Evolutionary conservation across 1,140 invertebrate species (phyloP).

Genomic region (Ylistrum balloti): DNA sequence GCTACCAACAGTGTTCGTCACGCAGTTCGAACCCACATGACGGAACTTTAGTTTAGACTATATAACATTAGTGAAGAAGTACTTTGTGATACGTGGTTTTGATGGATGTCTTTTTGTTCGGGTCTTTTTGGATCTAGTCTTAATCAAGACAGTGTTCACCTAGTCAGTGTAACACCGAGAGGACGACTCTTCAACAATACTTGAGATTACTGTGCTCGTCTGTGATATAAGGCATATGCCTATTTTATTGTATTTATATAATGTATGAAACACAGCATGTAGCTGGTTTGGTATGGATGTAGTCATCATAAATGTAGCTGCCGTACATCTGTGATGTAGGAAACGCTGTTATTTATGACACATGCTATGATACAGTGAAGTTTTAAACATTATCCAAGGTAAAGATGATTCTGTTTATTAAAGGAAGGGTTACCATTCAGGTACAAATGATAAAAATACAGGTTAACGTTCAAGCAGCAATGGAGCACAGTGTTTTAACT

Average conservation of each 20-base stretch:
- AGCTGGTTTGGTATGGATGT: no score
- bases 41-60: neutral
- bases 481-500: no score
- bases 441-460: no score
- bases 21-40: constrained; percentile 41
- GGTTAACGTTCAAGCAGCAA: no score
- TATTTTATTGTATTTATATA: neutral
- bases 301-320: no score
- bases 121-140: neutral
- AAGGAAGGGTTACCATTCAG: no score
- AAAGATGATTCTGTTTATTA: no score
- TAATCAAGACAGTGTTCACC: neutral
- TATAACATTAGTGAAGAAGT: neutral
- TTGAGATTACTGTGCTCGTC: neutral
- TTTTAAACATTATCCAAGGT: no score
- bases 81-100: neutral
- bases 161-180: neutral
- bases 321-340: no score
- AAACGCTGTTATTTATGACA: no score
- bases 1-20: constrained; percentile 48
- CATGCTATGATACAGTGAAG: no score
- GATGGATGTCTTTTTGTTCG: neutral
- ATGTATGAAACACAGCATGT: no score
- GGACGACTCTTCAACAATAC: neutral
- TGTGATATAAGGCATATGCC: neutral